A percentile compares a stretch with the other conserved stretches of the same genome.
These are phyloP conservation scores for Indicator indicator DNA, from an alignment of 2,113 vertebrate genomes.

Conservation along the genomic window DNA sequence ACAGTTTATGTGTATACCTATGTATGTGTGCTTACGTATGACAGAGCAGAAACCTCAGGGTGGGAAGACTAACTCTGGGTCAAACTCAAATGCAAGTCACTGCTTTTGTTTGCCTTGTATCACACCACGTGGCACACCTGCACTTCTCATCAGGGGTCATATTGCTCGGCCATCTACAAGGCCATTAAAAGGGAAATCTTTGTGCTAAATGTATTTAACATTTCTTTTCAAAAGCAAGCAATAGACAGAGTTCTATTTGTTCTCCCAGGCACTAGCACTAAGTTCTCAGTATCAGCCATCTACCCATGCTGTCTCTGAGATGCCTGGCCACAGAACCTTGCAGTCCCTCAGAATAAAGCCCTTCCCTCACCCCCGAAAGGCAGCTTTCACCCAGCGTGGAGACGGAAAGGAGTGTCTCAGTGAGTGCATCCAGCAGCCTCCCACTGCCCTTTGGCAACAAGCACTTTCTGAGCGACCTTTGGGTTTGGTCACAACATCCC, in stretches of 20 bases:
- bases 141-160: fast-evolving
- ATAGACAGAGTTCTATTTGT: background rate
- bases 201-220: background rate
- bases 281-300: fast-evolving
- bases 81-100: background rate
- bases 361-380: fast-evolving
- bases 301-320: fast-evolving
- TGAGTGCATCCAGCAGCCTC: background rate
- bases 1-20: background rate
- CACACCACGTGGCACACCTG: fast-evolving
- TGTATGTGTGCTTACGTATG: fast-evolving
- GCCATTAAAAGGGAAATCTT: background rate
- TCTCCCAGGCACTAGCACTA: background rate
- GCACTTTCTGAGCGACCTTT: background rate
- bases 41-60: background rate
- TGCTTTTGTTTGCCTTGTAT: background rate
- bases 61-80: background rate
- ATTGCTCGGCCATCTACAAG: background rate
- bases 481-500: background rate
- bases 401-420: background rate
- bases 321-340: fast-evolving
- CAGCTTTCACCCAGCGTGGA: fast-evolving
- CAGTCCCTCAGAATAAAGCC: background rate
- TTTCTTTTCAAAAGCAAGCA: background rate
- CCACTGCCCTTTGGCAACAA: fast-evolving